phyloP scores from a whole-genome alignment of 2,888 invertebrate genomes.

The Polymixis flavicincta region DNA sequence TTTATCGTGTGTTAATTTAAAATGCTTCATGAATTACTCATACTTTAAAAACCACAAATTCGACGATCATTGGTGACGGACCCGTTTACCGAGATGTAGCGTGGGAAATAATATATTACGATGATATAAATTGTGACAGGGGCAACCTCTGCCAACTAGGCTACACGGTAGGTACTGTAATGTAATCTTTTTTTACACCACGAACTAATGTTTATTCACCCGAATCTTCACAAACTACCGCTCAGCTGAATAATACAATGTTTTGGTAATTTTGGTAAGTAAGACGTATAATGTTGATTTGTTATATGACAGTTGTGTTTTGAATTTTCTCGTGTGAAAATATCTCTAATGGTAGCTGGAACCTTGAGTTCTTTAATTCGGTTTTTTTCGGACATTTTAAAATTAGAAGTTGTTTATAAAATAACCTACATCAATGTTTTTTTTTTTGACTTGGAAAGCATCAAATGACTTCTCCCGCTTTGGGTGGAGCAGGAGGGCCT shows the following conservation, averaged over 20 bases:
- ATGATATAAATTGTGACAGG: conserved; percentile 71
- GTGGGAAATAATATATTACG: conserved; percentile 73
- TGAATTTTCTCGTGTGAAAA: neutral
- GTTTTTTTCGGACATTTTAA: neutral
- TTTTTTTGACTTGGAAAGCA: too few relatives aligned
- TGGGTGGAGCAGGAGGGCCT: too few relatives aligned
- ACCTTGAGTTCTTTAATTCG: conserved; percentile 5
- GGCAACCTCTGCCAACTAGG: conserved; percentile 77
- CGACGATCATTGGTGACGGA: conserved; percentile 11
- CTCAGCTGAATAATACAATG: conserved; percentile 22
- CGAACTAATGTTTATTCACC: conserved; percentile 27
- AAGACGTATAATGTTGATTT: conserved; percentile 31
- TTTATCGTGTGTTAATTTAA: neutral
- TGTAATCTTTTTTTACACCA: conserved; percentile 49
- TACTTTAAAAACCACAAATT: conserved; percentile 3
- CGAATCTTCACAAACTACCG: conserved; percentile 17
- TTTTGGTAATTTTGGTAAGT: conserved; percentile 27
- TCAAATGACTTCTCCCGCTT: too few relatives aligned
- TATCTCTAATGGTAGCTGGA: conserved; percentile 5
- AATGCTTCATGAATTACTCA: conserved; percentile 6
- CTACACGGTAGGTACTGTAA: conserved; percentile 66
- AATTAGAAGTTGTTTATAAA: conserved; percentile 12
- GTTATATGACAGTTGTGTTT: conserved; percentile 24
- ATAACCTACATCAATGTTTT: conserved; percentile 10
- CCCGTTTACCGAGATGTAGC: conserved; percentile 65